Evolutionary conservation across 2,888 invertebrate genomes (phyloP), one percentile per base, ranked within the genome.

Genomic region (Lamellibrachia satsuma): DNA sequence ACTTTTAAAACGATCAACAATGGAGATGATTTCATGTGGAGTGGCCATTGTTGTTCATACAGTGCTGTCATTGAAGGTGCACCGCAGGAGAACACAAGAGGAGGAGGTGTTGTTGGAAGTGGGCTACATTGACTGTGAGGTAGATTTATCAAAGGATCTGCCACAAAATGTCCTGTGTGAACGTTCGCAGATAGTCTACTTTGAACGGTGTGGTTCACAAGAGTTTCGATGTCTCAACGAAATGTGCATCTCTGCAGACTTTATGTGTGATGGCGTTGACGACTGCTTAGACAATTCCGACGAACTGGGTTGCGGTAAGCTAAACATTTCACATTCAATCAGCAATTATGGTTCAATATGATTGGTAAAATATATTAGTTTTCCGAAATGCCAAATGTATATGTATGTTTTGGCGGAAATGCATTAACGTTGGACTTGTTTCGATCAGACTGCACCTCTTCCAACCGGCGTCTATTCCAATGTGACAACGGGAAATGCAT

Each of bases 401-500:
- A n/a, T n/a, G n/a, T n/a, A n/a, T n/a, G n/a, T n/a, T n/a, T n/a
- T n/a, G n/a, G n/a, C n/a, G n/a, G n/a, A n/a, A n/a, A n/a, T n/a
- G n/a, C n/a, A n/a, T 90, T 7, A 8, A 90, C 55, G 55, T 75
- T 75, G 22, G 75, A 75, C 75, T 11, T 75, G 22, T 75, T 15
- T 15, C 22, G 22, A 22, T 22, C 91, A 91, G 52, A 52, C n/a
- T 91, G 52, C 52, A 6, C 91, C 22, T 11, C 92, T 6, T 39
- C 57, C 22, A 55, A 92, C 55, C 39, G 22, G 6, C 52, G 51
- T 15, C 51, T 27, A 92, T 94, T 94, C 91, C 75, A 52, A n/a
- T 94, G 94, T 91, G 91, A 91, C 75, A 94, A 93, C 91, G 93
- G 94, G 4, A 90, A 90, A n/a, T 94, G 94, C 90, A 93, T 94